A percentile compares a stretch with the other conserved stretches of the same genome.
phyloP scores from a whole-genome alignment of 2,888 invertebrate species.

The Drosophila mercatorum region DNA sequence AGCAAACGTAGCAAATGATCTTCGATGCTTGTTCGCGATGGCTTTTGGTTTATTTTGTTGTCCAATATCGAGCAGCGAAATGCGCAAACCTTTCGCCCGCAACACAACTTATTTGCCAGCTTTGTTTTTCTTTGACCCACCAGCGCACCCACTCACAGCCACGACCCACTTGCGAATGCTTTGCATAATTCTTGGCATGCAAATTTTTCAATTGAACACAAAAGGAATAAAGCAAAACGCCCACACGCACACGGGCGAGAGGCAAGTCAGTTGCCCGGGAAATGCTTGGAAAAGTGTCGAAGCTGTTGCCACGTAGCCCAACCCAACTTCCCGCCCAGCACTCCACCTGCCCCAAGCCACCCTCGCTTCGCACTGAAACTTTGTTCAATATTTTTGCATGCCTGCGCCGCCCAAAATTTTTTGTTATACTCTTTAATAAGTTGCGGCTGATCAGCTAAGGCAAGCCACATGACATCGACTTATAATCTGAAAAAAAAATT shows the following conservation, averaged over 20 bases:
- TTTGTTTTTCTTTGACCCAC: constrained; percentile 61
- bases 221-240: constrained; percentile 71
- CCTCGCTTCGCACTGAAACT: constrained; percentile 50
- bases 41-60: constrained; percentile 38
- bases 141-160: not conserved
- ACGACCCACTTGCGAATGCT: constrained; percentile 40
- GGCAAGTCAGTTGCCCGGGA: constrained; percentile 53
- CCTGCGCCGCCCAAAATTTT: constrained; percentile 57
- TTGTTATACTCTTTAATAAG: constrained; percentile 36
- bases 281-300: constrained; percentile 72
- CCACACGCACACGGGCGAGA: constrained; percentile 39
- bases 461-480: accelerated
- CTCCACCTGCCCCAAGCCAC: constrained; percentile 20
- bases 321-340: constrained; percentile 7
- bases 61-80: constrained; percentile 38
- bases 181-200: constrained; percentile 80
- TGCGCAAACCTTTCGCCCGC: constrained; percentile 57
- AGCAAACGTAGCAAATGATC: constrained; percentile 58
- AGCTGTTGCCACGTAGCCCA: constrained; percentile 58
- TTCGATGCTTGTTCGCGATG: constrained; percentile 64
- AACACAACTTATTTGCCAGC: constrained; percentile 53
- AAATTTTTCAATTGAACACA: constrained; percentile 75
- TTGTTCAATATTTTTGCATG: constrained; percentile 76
- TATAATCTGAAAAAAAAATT: too few relatives aligned
- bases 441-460: not conserved